These are phyloP conservation scores for Pollachius pollachius DNA, from an alignment of 2,113 vertebrate genomes.

Conservation along the genomic window DNA sequence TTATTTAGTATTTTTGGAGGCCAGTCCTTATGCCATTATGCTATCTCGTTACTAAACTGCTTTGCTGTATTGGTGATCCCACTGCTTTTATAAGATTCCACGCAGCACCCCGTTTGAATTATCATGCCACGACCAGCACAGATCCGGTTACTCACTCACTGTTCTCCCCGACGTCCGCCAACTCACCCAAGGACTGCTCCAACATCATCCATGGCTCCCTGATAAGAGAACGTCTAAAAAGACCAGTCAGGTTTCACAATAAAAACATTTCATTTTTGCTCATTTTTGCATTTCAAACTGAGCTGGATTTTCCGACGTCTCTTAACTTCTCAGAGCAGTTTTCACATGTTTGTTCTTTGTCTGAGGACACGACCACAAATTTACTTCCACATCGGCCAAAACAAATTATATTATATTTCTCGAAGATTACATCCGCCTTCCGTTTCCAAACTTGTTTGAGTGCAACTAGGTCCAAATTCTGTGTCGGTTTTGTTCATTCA, in stretches of 20 bases:
- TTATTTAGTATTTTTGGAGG: conserved; percentile 24
- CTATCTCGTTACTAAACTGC: conserved; percentile 66
- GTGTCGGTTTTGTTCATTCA: too few species aligned
- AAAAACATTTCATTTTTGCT: not conserved
- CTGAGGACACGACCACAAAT: too few species aligned
- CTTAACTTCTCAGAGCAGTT: not conserved
- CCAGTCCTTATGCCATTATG: conserved; percentile 65
- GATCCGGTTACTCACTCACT: conserved; percentile 51
- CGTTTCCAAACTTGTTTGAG: too few species aligned
- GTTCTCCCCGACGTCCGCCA: conserved; percentile 9
- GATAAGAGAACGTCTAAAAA: not conserved
- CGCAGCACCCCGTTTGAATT: conserved; percentile 46
- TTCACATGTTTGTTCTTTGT: not conserved
- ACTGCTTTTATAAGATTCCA: conserved; percentile 37
- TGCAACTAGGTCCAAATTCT: too few species aligned
- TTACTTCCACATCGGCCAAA: too few species aligned
- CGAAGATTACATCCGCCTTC: too few species aligned
- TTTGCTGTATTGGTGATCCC: conserved; percentile 23
- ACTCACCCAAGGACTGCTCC: not conserved
- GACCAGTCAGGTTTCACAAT: not conserved
- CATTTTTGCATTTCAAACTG: too few species aligned
- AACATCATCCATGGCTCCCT: not conserved
- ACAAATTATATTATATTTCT: too few species aligned
- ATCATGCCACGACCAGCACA: conserved; percentile 33
- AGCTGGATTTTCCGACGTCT: too few species aligned